Conservation (phyloP, 1,140 invertebrate species). For the Polypedilum vanderplanki region DNA sequence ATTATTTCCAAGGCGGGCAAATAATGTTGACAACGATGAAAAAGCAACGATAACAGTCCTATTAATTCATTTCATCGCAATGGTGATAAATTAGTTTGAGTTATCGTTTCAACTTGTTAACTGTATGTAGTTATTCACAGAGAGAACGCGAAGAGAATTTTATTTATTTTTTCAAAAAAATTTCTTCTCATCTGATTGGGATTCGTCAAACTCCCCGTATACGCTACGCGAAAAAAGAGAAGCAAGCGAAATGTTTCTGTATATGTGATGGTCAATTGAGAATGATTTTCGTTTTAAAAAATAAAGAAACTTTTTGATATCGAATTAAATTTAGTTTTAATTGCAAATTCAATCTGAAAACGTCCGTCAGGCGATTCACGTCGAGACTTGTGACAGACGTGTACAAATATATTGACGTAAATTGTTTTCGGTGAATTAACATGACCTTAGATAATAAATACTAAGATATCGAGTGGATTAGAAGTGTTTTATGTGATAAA, state of each 20-base stretch:
- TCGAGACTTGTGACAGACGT: not conserved
- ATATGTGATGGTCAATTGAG: not conserved
- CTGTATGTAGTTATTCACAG: not conserved
- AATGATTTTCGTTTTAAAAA: not conserved
- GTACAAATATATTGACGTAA: not conserved
- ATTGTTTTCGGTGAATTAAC: not conserved
- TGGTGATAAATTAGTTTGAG: conserved; percentile 1
- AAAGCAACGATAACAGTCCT: not conserved
- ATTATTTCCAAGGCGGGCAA: not conserved
- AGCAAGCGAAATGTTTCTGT: no score
- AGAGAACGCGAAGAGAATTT: not conserved
- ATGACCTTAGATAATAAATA: not conserved
- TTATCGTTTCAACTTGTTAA: not conserved
- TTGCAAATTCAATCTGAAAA: not conserved
- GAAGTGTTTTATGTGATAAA: no score
- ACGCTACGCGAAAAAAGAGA: no score
- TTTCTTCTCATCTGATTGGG: no score
- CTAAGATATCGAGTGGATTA: no score
- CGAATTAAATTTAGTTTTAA: conserved; percentile 15
- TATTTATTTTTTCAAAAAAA: no score
- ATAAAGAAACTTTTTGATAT: not conserved
- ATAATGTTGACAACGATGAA: not conserved
- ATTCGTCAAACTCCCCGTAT: no score
- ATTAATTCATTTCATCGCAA: not conserved
- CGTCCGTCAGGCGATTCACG: not conserved